Conservation (phyloP, 1,140 invertebrate genomes). For the Trissolcus basalis region DNA sequence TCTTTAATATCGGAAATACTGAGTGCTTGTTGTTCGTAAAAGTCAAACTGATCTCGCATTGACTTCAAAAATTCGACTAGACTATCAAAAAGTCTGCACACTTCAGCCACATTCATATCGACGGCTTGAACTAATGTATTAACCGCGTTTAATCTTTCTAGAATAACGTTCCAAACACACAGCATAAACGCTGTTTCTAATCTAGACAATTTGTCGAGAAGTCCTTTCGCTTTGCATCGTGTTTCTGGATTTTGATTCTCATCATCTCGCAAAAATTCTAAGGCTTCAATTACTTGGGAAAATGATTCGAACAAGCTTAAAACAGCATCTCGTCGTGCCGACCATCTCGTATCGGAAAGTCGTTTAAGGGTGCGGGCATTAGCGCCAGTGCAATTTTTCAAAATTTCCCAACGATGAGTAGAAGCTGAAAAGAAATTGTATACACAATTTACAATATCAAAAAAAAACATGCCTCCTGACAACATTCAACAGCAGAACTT, state of each 20-base stretch:
- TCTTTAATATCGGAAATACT: background rate
- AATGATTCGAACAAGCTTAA: conserved; percentile 15
- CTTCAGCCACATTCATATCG: background rate
- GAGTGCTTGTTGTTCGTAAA: conserved; percentile 10
- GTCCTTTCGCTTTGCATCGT: conserved; percentile 20
- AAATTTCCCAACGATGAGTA: conserved; percentile 34
- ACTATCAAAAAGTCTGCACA: conserved; percentile 6
- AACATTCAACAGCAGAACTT: conserved; percentile 33
- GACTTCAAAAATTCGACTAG: conserved; percentile 3
- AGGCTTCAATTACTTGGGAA: conserved; percentile 12
- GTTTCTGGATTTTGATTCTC: conserved; percentile 10
- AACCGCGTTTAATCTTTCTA: conserved; percentile 10
- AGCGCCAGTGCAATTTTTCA: background rate
- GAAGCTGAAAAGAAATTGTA: conserved; percentile 46
- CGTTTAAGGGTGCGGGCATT: conserved; percentile 9
- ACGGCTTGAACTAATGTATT: conserved; percentile 12
- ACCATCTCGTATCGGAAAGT: conserved; percentile 35
- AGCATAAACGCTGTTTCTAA: conserved; percentile 4
- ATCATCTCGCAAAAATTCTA: conserved; percentile 17
- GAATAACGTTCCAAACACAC: conserved; percentile 4
- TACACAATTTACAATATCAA: conserved; percentile 58
- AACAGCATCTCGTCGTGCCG: conserved; percentile 25
- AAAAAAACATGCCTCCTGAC: conserved; percentile 63
- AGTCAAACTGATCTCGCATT: conserved; percentile 3
- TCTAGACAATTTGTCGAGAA: conserved; percentile 2